Evolutionary conservation across 2,888 invertebrate genomes (phyloP), one percentile per base, ranked within the genome.

Genomic region (Netelia fuscicornis): DNA sequence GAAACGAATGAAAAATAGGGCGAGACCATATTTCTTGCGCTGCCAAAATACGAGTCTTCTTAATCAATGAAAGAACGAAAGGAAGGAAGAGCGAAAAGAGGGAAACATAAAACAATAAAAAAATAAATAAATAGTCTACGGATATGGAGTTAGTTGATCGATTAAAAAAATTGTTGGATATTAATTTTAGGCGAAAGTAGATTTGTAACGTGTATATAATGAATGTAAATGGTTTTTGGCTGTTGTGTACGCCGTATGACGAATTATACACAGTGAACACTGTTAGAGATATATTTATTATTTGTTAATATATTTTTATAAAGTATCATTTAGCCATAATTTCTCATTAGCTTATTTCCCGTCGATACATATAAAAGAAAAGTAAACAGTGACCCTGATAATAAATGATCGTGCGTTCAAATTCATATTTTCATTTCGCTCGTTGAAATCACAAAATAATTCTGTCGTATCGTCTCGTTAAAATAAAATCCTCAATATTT

Each of bases 301-400:
- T 93, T 92, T 91, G 93, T 93, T 93, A 91, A 93, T 92, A 93
- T 93, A 93, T 93, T 93, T 93, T 93, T 93, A 92, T 93, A 93
- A 93, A 92, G 90, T 92, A 92, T 92, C 91, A 92, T 93, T 93
- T 92, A 91, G 90, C 89, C 88, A 86, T 87, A 84, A 87, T 86
- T 87, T 87, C 76, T 84, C 83, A 82, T 86, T 84, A 82, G 86
- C 86, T 64, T 77, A 44, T 71, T 56, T 56, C 58, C 25, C 67
- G 52, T 78, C 78, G 48, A 70, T 37, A 62, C 25, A 9, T 10
- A 48, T 48, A 48, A 13, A 10, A 48, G 2, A 48, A 13, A 48
- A 48, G 10, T 13, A 13, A 48, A 10, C 48, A 2, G 13, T 13
- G 11, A 48, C 48, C 10, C 67, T n/a, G 42, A 65, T 30, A 67